Percentiles rank a stretch among this genome's conserved stretches.
Conservation (phyloP, 2,797 vertebrate genomes). For the Macropodus opercularis region DNA sequence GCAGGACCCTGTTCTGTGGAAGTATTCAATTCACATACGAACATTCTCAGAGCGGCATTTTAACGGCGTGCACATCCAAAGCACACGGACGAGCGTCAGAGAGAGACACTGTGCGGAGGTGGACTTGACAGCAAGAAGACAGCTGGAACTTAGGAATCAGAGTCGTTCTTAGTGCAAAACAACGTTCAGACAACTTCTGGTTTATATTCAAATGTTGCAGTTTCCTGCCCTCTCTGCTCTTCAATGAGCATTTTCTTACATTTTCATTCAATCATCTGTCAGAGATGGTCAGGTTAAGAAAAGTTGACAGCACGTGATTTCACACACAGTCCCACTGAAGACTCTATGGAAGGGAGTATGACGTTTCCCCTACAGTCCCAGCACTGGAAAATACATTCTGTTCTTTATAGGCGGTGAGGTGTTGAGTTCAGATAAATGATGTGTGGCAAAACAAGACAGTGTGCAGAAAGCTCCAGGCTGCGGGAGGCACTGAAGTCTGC, state of each 20-base stretch:
- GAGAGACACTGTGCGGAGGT: slow-evolving; percentile 17
- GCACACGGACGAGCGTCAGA: no score
- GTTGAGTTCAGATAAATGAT: slow-evolving; percentile 58
- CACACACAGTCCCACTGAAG: slow-evolving; percentile 23
- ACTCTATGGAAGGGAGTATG: slow-evolving; percentile 19
- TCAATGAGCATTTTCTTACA: slow-evolving; percentile 50
- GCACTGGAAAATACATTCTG: slow-evolving; percentile 2
- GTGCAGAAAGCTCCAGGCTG: slow-evolving; percentile 19
- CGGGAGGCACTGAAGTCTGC: slow-evolving; percentile 26
- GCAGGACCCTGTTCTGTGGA: slow-evolving; percentile 39
- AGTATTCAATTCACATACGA: slow-evolving; percentile 50
- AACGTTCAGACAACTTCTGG: slow-evolving; percentile 44
- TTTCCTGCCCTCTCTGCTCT: slow-evolving; percentile 8
- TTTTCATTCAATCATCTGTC: slow-evolving; percentile 65
- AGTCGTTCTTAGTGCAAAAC: slow-evolving; percentile 51
- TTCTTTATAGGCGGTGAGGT: slow-evolving; percentile 19
- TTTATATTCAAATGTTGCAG: slow-evolving; percentile 58
- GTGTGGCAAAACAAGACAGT: slow-evolving; percentile 38
- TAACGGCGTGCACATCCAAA: slow-evolving; percentile 21
- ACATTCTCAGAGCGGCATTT: slow-evolving; percentile 46
- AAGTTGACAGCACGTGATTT: slow-evolving; percentile 36
- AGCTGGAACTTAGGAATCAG: slow-evolving; percentile 48
- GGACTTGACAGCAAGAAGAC: slow-evolving; percentile 45
- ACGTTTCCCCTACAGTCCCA: slow-evolving; percentile 17
- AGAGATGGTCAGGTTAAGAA: slow-evolving; percentile 21